These are phyloP conservation scores for Agrotis exclamationis DNA, from an alignment of 2,888 invertebrate species.

Conservation along the genomic window DNA sequence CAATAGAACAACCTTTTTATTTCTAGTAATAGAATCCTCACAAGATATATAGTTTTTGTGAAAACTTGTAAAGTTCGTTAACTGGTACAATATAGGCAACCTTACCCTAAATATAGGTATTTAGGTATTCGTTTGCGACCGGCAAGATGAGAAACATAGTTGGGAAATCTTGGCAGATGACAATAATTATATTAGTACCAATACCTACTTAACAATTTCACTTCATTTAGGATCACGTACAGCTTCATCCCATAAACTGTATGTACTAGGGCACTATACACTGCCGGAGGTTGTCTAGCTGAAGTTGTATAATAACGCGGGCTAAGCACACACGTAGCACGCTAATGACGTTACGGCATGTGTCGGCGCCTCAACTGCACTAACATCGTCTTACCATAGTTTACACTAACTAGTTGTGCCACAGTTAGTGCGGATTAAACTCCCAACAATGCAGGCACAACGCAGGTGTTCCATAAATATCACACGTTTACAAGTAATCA, in stretches of 20 bases:
- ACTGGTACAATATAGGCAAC: too few species aligned
- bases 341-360: constrained; percentile 43
- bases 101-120: too few species aligned
- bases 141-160: neutral
- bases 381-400: constrained; percentile 47
- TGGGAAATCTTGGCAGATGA: neutral
- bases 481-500: constrained; percentile 19
- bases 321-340: constrained; percentile 20
- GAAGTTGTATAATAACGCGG: constrained; percentile 6
- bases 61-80: too few species aligned
- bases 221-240: neutral
- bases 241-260: neutral
- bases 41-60: too few species aligned
- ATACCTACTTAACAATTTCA: neutral
- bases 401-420: constrained; percentile 42
- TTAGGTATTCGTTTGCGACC: too few species aligned
- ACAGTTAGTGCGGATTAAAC: constrained; percentile 37
- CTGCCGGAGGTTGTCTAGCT: neutral
- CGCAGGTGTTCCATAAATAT: constrained; percentile 9
- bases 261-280: neutral
- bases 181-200: neutral
- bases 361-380: constrained; percentile 35
- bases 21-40: too few species aligned
- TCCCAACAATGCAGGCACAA: constrained; percentile 19
- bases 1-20: too few species aligned